phyloP scores from a whole-genome alignment of 2,113 vertebrate species.

The Perca schrenkii region DNA sequence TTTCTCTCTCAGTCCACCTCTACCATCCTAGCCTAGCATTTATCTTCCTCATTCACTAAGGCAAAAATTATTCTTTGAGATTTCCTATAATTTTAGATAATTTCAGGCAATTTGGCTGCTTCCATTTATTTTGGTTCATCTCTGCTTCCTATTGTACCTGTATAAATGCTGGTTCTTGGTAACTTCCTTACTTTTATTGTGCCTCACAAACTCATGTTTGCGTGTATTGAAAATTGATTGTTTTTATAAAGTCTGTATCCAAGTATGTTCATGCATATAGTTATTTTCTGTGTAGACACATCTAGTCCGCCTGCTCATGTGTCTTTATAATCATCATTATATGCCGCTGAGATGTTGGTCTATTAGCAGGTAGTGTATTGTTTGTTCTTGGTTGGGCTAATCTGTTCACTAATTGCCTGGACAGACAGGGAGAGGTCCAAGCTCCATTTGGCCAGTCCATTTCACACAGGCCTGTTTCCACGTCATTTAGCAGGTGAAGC shows the following conservation, averaged over 20 bases:
- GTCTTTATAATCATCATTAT: constrained; percentile 34
- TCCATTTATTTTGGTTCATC: constrained; percentile 16
- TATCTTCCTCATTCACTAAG: constrained; percentile 6
- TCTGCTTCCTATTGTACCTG: constrained; percentile 6
- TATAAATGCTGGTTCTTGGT: constrained; percentile 2
- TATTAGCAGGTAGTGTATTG: constrained; percentile 47
- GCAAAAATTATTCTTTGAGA: constrained; percentile 16
- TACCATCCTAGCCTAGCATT: constrained; percentile 25
- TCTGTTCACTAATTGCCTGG: constrained; percentile 70
- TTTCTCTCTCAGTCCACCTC: constrained; percentile 33
- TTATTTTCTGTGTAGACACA: not conserved
- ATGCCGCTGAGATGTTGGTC: constrained; percentile 45
- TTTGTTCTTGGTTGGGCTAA: constrained; percentile 56
- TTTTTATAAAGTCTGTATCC: not conserved
- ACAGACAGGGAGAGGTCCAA: constrained; percentile 71
- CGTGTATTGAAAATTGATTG: not conserved
- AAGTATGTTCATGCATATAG: too few relatives aligned
- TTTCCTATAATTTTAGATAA: constrained; percentile 50
- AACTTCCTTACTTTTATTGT: not conserved
- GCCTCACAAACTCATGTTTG: not conserved
- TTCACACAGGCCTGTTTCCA: constrained; percentile 72
- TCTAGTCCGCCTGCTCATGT: not conserved
- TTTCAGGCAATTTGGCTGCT: constrained; percentile 38
- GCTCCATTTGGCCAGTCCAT: constrained; percentile 77
- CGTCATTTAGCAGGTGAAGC: constrained; percentile 79